Conservation (phyloP, 2,888 invertebrate species). For the Heteromurus nitidus region DNA sequence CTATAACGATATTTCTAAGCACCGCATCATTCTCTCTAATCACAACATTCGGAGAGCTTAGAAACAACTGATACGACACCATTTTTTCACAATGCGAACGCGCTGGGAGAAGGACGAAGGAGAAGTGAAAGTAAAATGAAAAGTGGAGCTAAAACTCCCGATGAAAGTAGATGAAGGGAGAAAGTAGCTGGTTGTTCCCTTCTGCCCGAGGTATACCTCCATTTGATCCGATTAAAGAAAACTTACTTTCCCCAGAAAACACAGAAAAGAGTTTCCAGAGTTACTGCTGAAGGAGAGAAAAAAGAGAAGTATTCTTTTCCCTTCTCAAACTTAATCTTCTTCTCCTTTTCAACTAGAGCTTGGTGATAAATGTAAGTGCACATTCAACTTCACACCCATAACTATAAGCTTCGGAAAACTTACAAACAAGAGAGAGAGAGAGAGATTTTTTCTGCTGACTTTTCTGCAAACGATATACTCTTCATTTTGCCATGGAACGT, state of each 20-base stretch:
- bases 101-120: slow-evolving; percentile 1
- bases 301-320: too few relatives aligned
- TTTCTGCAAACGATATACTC: background rate
- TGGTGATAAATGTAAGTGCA: too few relatives aligned
- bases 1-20: too few relatives aligned
- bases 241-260: slow-evolving; percentile 19
- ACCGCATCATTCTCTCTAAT: background rate
- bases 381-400: too few relatives aligned
- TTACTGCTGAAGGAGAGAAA: slow-evolving; percentile 5
- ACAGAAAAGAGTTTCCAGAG: background rate
- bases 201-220: background rate
- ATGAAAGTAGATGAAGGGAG: background rate
- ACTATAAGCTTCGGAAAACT: too few relatives aligned
- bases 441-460: slow-evolving; percentile 1
- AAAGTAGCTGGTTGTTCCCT: background rate
- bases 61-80: slow-evolving; percentile 8
- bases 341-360: too few relatives aligned
- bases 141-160: background rate
- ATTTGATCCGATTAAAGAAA: slow-evolving; percentile 52
- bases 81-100: background rate
- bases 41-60: background rate
- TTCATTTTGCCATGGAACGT: background rate
- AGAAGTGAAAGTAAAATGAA: background rate
- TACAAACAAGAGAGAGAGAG: too few relatives aligned
- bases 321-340: slow-evolving; percentile 54